Evolutionary conservation across 2,113 vertebrate species (phyloP), one percentile per base, ranked within the genome.

Genomic region (Nicator chloris): DNA sequence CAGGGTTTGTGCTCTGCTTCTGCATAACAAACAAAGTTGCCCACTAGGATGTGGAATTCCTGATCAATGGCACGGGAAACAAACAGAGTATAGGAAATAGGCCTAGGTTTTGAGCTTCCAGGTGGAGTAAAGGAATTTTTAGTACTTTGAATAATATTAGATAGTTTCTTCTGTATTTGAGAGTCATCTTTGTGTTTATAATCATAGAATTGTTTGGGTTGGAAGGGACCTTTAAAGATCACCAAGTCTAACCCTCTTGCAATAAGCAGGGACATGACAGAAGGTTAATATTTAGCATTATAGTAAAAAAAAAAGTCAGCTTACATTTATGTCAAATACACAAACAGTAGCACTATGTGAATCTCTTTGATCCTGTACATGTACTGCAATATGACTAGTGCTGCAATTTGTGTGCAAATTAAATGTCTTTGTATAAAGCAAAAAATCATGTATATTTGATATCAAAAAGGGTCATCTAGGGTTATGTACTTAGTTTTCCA

Each of bases 401-500:
- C 63, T 84, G 49, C 35, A 23, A 3, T 63, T 28, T 30, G 18
- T 30, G 9, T 80, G 54, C 71, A 50, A 77, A 51, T 68, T 16
- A 47, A 73, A 60, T 50, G 4, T 27, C 23, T 59, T 33, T 82
- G 65, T n/a, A 14, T 50, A 35, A 44, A 49, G 13, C 45, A 53
- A n/a, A 21, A 27, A 39, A 6, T 5, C 4, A 1, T 14, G 4
- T 73, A 1, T 47, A 6, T 81, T 54, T 92, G 61, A 8, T 68
- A 40, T 28, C 15, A n/a, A 15, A 31, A 63, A 51, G 45, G 51
- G 26, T 47, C 14, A 1, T 26, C 19, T 39, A 31, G 68, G 65
- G 35, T 70, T 91, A 80, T 51, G 92, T 79, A 75, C 81, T 82
- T 75, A 68, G 42, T 92, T 92, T 92, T 96, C 69, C 94, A 96